Evolutionary conservation across 1,140 invertebrate genomes (phyloP).

Genomic region (Sinonovacula constricta): DNA sequence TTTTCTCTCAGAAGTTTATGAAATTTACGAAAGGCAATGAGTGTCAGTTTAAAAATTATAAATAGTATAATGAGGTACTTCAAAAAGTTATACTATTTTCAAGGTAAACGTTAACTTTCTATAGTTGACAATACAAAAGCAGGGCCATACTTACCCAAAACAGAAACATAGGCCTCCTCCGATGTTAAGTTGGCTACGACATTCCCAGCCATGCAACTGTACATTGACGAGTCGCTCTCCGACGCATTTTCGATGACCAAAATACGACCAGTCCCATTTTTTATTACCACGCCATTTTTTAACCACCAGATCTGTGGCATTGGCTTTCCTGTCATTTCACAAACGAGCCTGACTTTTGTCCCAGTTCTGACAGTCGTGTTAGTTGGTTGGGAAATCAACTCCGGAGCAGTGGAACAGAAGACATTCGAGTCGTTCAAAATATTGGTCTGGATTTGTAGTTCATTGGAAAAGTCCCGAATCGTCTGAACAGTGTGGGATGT

Average conservation of each 20-base stretch:
- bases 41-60: no score
- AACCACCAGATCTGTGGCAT: neutral
- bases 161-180: neutral
- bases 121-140: no score
- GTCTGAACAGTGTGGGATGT: neutral
- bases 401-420: slow-evolving; percentile 25
- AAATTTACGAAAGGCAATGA: no score
- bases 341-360: neutral
- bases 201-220: neutral
- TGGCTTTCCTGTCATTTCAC: slow-evolving; percentile 8
- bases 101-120: no score
- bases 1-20: no score
- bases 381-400: no score
- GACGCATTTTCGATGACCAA: neutral
- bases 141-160: no score
- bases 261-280: neutral
- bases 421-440: slow-evolving; percentile 1
- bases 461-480: neutral
- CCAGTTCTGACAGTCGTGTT: slow-evolving; percentile 15
- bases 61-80: no score
- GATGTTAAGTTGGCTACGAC: slow-evolving; percentile 17
- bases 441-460: neutral
- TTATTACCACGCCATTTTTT: neutral
- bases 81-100: no score
- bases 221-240: neutral